A percentile compares a stretch with the other conserved stretches of the same genome.
These are phyloP conservation scores for Drosophila percnosoma DNA, from an alignment of 2,888 invertebrate genomes.

Conservation along the genomic window DNA sequence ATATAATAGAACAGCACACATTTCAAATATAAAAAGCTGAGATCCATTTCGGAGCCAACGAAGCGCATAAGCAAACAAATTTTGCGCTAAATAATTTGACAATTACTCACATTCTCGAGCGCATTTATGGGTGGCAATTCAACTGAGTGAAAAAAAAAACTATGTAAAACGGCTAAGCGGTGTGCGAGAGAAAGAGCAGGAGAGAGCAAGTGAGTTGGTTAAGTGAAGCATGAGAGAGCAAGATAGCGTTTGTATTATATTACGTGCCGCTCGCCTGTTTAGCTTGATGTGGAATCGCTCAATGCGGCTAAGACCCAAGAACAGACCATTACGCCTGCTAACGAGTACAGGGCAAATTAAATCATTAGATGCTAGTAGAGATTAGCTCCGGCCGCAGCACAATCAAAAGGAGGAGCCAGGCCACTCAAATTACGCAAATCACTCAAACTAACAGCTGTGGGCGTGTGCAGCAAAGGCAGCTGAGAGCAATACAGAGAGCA, in stretches of 20 bases:
- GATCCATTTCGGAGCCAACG: slow-evolving; percentile 82
- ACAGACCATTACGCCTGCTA: slow-evolving; percentile 84
- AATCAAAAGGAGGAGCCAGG: slow-evolving; percentile 52
- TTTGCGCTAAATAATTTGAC: slow-evolving; percentile 85
- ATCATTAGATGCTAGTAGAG: slow-evolving; percentile 84
- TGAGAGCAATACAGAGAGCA: slow-evolving; percentile 21
- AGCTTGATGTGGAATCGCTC: slow-evolving; percentile 17
- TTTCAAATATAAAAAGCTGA: slow-evolving; percentile 58
- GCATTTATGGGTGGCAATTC: slow-evolving; percentile 56
- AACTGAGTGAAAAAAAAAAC: slow-evolving; percentile 52
- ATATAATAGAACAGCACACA: slow-evolving; percentile 16
- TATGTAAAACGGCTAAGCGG: slow-evolving; percentile 50
- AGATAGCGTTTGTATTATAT: slow-evolving; percentile 19
- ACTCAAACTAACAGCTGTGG: slow-evolving; percentile 63
- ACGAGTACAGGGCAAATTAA: slow-evolving; percentile 85
- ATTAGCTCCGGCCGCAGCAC: slow-evolving; percentile 46
- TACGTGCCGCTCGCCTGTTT: slow-evolving; percentile 5
- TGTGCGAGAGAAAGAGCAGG: not conserved
- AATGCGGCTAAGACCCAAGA: slow-evolving; percentile 71
- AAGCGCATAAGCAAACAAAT: slow-evolving; percentile 84
- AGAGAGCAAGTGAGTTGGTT: slow-evolving; percentile 10
- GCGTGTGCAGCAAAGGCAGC: slow-evolving; percentile 57
- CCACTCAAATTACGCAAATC: slow-evolving; percentile 42
- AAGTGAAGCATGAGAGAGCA: slow-evolving; percentile 1
- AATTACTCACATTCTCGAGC: slow-evolving; percentile 82